A percentile compares a stretch with the other conserved stretches of the same genome.
Conservation (phyloP, 2,797 vertebrate species). For the Pangasius sanitwongsei region DNA sequence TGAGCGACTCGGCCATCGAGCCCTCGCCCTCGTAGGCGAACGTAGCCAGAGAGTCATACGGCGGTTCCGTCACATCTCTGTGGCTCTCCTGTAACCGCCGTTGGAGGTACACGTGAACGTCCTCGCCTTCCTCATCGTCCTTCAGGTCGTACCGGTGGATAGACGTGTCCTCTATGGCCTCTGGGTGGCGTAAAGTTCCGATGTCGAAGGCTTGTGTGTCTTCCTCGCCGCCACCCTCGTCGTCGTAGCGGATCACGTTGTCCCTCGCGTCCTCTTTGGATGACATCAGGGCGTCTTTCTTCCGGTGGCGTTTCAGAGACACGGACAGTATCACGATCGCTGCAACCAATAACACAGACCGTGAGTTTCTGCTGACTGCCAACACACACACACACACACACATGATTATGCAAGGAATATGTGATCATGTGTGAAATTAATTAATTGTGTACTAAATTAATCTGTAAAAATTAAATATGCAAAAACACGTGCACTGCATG, state of each 20-base stretch:
- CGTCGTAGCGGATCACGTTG: slow-evolving; percentile 87
- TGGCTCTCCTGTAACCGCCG: slow-evolving; percentile 83
- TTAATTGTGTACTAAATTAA: not conserved
- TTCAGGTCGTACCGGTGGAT: slow-evolving; percentile 68
- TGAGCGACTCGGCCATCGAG: slow-evolving; percentile 84
- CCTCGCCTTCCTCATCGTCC: slow-evolving; percentile 68
- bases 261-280: slow-evolving; percentile 86
- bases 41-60: slow-evolving; percentile 86
- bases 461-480: not conserved
- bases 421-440: not conserved
- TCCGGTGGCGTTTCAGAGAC: slow-evolving; percentile 80
- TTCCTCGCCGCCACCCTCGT: slow-evolving; percentile 86
- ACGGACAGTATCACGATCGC: slow-evolving; percentile 82
- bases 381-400: slow-evolving; percentile 3
- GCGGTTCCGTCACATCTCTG: slow-evolving; percentile 74
- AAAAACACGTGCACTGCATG: not conserved
- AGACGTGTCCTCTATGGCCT: slow-evolving; percentile 74
- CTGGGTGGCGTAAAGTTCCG: slow-evolving; percentile 82
- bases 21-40: slow-evolving; percentile 85
- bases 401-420: not conserved
- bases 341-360: slow-evolving; percentile 50
- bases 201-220: slow-evolving; percentile 88
- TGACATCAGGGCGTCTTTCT: slow-evolving; percentile 84
- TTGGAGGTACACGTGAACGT: slow-evolving; percentile 84
- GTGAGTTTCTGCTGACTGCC: not conserved